Conservation (phyloP, 2,888 invertebrate genomes). For the Monopis laevigella region DNA sequence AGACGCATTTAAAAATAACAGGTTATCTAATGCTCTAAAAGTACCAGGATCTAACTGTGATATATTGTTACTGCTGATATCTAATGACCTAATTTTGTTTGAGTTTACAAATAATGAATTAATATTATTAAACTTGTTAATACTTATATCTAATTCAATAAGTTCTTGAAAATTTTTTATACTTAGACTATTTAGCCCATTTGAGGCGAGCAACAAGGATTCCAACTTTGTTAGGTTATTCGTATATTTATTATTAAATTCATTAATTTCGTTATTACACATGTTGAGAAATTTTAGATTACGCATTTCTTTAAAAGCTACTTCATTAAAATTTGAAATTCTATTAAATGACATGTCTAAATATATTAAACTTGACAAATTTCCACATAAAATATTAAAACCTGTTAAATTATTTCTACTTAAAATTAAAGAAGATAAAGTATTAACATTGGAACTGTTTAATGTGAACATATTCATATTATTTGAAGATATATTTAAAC, state of each 20-base stretch:
- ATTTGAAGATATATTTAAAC: slow-evolving; percentile 45
- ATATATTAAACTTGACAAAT: slow-evolving; percentile 17
- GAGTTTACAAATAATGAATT: slow-evolving; percentile 34
- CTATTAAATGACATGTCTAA: slow-evolving; percentile 25
- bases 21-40: slow-evolving; percentile 37
- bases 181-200: slow-evolving; percentile 34
- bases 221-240: slow-evolving; percentile 33
- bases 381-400: slow-evolving; percentile 14
- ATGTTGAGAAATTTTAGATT: slow-evolving; percentile 34
- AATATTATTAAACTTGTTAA: slow-evolving; percentile 31
- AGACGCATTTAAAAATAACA: slow-evolving; percentile 43
- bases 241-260: slow-evolving; percentile 35
- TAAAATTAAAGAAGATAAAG: slow-evolving; percentile 39
- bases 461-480: slow-evolving; percentile 28
- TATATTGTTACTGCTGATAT: slow-evolving; percentile 41
- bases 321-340: slow-evolving; percentile 25
- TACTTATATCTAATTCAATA: slow-evolving; percentile 34
- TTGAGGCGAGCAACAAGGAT: slow-evolving; percentile 34
- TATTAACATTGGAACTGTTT: slow-evolving; percentile 26
- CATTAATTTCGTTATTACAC: slow-evolving; percentile 33
- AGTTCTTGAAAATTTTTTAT: slow-evolving; percentile 36
- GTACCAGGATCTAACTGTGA: slow-evolving; percentile 38
- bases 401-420: slow-evolving; percentile 33
- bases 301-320: slow-evolving; percentile 25
- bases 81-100: slow-evolving; percentile 34